phyloP scores from a whole-genome alignment of 2,797 vertebrate species.

The Sparus aurata region DNA sequence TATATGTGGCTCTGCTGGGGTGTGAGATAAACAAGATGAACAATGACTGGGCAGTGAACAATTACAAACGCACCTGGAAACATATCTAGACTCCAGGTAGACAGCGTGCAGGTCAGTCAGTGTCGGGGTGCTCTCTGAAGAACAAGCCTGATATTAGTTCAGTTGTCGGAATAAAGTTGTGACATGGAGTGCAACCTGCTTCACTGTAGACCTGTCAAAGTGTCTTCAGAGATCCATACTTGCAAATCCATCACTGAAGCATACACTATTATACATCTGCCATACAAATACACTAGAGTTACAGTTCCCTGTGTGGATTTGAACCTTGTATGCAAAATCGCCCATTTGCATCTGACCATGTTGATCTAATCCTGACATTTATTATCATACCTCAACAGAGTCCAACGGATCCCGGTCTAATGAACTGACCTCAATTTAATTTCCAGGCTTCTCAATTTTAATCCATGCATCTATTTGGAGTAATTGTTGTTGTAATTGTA shows the following conservation, averaged over 20 bases:
- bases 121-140: not conserved
- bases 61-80: not conserved
- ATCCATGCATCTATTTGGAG: not conserved
- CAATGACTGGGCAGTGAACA: constrained; percentile 26
- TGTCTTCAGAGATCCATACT: constrained; percentile 24
- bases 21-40: constrained; percentile 36
- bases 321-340: constrained; percentile 32
- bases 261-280: not conserved
- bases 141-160: not conserved
- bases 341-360: constrained; percentile 44
- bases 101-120: not conserved
- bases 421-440: not conserved
- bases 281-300: not conserved
- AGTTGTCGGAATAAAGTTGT: too few species aligned
- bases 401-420: not conserved
- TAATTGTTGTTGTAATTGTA: too few species aligned
- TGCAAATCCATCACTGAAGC: not conserved
- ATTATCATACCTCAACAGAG: constrained; percentile 4
- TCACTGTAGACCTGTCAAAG: not conserved
- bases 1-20: constrained; percentile 11
- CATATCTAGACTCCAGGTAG: not conserved
- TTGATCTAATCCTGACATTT: not conserved
- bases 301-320: constrained; percentile 19
- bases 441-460: not conserved
- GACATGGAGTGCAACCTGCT: not conserved